Conservation (phyloP, 2,113 vertebrate genomes). For the Natator depressus region DNA sequence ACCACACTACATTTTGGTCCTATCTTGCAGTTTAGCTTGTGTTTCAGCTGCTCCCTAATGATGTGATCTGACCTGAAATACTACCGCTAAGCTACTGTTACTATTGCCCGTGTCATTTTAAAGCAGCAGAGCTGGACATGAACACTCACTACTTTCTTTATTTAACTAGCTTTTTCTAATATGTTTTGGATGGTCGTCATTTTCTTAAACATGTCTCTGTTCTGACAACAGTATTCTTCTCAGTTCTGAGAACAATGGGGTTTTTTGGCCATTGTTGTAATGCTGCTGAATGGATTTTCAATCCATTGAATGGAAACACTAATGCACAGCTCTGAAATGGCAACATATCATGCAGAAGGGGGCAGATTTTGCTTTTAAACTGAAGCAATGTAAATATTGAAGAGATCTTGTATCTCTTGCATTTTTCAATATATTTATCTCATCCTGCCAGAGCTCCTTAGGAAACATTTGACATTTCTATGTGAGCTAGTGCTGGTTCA, state of each 20-base stretch:
- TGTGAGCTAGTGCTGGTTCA: not conserved
- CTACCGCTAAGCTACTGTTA: not conserved
- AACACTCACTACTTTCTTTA: not conserved
- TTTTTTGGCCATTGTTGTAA: not conserved
- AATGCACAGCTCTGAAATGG: not conserved
- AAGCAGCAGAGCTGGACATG: not conserved
- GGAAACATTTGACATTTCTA: not conserved
- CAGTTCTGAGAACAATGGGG: not conserved
- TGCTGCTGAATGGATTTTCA: not conserved
- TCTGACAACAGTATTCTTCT: constrained; percentile 38
- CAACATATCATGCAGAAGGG: not conserved
- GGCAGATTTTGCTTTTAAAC: not conserved
- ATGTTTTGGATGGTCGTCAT: not conserved
- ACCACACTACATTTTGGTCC: rapidly evolving
- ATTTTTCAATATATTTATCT: not conserved
- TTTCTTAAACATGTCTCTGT: not conserved
- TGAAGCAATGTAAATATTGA: not conserved
- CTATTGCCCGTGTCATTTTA: not conserved
- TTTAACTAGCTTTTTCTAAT: not conserved
- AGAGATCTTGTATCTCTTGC: not conserved
- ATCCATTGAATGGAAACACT: constrained; percentile 33
- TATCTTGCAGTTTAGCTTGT: not conserved
- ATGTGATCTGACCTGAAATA: not conserved
- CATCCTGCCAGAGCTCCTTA: not conserved
- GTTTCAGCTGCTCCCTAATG: not conserved